Conservation (phyloP, 2,113 vertebrate species). For the Harpagus bidentatus region DNA sequence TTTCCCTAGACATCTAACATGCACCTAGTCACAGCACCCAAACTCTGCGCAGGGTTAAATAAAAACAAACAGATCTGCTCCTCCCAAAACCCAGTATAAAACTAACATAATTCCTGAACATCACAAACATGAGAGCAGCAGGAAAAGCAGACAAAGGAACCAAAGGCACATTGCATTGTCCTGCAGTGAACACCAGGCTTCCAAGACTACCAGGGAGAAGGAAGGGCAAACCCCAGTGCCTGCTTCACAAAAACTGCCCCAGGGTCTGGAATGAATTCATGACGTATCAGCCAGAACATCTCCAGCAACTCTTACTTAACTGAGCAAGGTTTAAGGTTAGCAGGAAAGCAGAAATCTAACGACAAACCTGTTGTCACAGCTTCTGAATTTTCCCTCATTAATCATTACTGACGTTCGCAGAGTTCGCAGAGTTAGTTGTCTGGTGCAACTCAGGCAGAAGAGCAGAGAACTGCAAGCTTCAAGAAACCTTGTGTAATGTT, state of each 20-base stretch:
- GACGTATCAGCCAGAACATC: background rate
- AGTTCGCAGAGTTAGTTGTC: background rate
- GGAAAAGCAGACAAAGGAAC: background rate
- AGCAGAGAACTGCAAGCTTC: background rate
- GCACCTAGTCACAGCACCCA: background rate
- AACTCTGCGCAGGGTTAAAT: background rate
- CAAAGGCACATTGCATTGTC: background rate
- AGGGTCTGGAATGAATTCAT: background rate
- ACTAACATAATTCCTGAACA: background rate
- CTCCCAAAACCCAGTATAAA: background rate
- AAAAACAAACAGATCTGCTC: background rate
- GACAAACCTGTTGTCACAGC: background rate
- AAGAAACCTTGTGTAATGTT: background rate
- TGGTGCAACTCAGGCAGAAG: background rate
- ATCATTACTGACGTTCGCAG: background rate
- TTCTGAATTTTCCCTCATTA: background rate
- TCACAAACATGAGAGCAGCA: background rate
- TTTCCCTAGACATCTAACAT: background rate
- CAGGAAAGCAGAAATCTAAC: background rate
- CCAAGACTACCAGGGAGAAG: background rate
- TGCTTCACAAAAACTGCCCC: background rate
- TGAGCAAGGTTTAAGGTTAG: background rate
- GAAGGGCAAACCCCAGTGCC: background rate
- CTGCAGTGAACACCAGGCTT: background rate
- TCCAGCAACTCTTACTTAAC: background rate